phyloP scores from a whole-genome alignment of 2,113 vertebrate genomes.

The Pollimyrus isidori region DNA sequence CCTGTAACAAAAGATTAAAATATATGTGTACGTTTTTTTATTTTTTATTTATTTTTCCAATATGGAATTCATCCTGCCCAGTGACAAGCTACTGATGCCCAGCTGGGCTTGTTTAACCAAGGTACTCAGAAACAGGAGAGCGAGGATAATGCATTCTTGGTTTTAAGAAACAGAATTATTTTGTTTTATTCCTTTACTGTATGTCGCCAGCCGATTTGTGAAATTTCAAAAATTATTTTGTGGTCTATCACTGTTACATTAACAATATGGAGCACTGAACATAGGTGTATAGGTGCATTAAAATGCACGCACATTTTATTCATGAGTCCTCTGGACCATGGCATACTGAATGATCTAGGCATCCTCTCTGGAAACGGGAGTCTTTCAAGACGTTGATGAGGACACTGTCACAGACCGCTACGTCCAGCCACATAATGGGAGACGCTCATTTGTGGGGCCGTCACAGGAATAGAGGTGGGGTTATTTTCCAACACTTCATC shows the following conservation, averaged over 20 bases:
- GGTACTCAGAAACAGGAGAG: background rate
- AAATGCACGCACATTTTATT: background rate
- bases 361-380: background rate
- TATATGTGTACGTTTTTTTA: background rate
- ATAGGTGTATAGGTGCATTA: background rate
- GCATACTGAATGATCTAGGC: background rate
- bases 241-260: background rate
- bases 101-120: background rate
- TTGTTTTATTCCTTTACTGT: background rate
- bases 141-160: background rate
- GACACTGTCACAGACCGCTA: constrained; percentile 17
- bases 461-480: constrained; percentile 27
- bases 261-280: background rate
- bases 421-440: background rate
- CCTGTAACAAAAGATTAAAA: background rate
- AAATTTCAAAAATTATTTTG: background rate
- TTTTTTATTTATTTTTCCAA: background rate
- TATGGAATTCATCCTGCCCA: background rate
- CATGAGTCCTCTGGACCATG: background rate
- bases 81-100: background rate
- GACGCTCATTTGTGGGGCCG: background rate
- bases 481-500: constrained; percentile 53
- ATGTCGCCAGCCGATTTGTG: background rate
- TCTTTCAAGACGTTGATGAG: background rate
- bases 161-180: background rate